Percentiles rank a stretch among this genome's conserved stretches.
Conservation (phyloP, 2,797 vertebrate species). For the Atherinosoma microstoma region DNA sequence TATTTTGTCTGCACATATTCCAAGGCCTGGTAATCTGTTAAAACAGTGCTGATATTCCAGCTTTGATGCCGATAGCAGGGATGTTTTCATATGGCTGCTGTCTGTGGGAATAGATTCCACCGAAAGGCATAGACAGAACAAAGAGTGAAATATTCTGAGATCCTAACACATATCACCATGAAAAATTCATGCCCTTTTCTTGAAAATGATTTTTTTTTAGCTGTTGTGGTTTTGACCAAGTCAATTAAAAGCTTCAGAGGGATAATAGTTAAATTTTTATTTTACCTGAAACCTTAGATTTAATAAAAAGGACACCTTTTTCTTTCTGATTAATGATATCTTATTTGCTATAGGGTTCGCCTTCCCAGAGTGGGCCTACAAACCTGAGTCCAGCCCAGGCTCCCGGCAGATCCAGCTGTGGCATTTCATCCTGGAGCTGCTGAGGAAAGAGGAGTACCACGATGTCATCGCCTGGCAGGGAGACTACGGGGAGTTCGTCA, state of each 20-base stretch:
- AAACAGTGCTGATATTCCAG: conserved; percentile 57
- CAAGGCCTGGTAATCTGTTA: conserved; percentile 68
- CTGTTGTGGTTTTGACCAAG: not conserved
- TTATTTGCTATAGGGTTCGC: conserved; percentile 84
- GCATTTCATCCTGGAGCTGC: conserved; percentile 94
- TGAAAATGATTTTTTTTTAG: not conserved
- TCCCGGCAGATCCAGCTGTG: conserved; percentile 95
- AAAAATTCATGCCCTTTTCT: too few species aligned
- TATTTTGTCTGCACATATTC: conserved; percentile 75
- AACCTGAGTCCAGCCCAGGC: conserved; percentile 92
- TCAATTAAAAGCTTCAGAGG: not conserved
- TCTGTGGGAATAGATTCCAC: conserved; percentile 62
- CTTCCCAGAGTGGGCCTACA: conserved; percentile 95
- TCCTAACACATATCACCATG: too few species aligned
- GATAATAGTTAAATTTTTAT: too few species aligned
- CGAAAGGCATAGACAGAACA: not conserved
- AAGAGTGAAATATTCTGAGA: not conserved
- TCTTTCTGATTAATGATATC: too few species aligned
- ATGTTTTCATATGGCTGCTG: conserved; percentile 47
- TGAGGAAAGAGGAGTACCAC: conserved; percentile 92
- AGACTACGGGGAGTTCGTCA: conserved; percentile 94
- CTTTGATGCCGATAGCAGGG: conserved; percentile 69
- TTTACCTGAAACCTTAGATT: too few species aligned
- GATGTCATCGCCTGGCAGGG: conserved; percentile 96
- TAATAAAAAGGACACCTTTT: too few species aligned